phyloP scores from a whole-genome alignment of 2,888 invertebrate species.

The Epicampocera succincta region DNA sequence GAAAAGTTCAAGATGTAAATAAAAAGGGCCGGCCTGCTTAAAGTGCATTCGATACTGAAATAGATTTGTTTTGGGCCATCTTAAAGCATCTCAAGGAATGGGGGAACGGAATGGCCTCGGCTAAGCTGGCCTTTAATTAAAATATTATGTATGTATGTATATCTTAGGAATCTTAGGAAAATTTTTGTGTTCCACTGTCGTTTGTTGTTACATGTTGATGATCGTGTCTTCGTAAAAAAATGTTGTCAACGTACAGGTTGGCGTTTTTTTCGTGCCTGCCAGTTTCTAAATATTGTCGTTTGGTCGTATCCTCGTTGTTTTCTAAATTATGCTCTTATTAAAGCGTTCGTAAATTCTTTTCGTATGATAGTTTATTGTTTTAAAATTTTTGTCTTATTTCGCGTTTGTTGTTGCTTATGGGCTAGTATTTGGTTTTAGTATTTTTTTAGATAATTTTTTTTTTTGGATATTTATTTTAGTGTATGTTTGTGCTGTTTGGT shows the following conservation, averaged over 20 bases:
- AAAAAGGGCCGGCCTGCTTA: too few relatives aligned
- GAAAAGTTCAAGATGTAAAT: too few relatives aligned
- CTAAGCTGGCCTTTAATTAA: too few relatives aligned
- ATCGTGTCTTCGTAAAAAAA: slow-evolving; percentile 44
- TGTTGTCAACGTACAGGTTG: slow-evolving; percentile 66
- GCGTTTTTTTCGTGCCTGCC: slow-evolving; percentile 12
- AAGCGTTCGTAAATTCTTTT: slow-evolving; percentile 43
- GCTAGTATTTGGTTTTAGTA: slow-evolving; percentile 52
- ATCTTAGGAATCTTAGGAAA: too few relatives aligned
- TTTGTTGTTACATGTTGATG: slow-evolving; percentile 15
- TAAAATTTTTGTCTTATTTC: slow-evolving; percentile 31
- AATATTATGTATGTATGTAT: too few relatives aligned
- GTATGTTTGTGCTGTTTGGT: slow-evolving; percentile 1
- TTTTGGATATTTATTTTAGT: slow-evolving; percentile 9
- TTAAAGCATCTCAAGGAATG: too few relatives aligned
- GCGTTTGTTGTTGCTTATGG: slow-evolving; percentile 20
- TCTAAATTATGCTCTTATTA: slow-evolving; percentile 49
- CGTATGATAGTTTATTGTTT: slow-evolving; percentile 51
- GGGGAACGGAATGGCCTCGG: too few relatives aligned
- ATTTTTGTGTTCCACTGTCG: slow-evolving; percentile 32
- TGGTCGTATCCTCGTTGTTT: slow-evolving; percentile 29
- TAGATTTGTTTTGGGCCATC: too few relatives aligned
- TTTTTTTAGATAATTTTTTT: slow-evolving; percentile 20
- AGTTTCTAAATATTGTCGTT: slow-evolving; percentile 20
- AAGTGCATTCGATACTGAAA: too few relatives aligned